phyloP scores from a whole-genome alignment of 2,888 invertebrate species.

The Caenorhabditis virilis region DNA sequence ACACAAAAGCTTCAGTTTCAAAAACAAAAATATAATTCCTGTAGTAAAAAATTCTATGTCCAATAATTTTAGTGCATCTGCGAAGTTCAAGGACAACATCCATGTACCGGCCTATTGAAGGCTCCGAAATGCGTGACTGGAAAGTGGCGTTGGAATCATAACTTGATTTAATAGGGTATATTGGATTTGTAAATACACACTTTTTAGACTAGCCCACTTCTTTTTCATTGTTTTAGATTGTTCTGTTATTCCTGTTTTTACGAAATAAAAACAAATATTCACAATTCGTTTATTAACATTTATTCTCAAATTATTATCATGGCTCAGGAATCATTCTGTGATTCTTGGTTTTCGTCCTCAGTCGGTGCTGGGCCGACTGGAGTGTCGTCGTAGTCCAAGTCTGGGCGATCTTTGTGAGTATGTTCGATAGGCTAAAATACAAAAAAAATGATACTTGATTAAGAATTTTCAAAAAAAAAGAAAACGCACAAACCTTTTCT shows the following conservation, averaged over 20 bases:
- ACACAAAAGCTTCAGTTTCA: too few relatives aligned
- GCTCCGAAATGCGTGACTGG: slow-evolving; percentile 59
- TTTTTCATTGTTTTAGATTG: neutral
- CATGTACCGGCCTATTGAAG: slow-evolving; percentile 60
- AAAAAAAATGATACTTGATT: neutral
- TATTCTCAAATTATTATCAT: neutral
- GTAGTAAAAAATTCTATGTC: too few relatives aligned
- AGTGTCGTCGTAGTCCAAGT: slow-evolving; percentile 60
- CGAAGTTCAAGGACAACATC: slow-evolving; percentile 66
- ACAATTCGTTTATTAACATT: neutral
- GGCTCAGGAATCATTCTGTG: neutral
- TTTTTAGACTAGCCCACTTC: neutral
- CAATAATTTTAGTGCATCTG: slow-evolving; percentile 68
- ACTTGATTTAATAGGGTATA: slow-evolving; percentile 41
- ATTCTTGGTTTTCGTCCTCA: slow-evolving; percentile 1
- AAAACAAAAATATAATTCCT: too few relatives aligned
- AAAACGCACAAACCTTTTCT: slow-evolving; percentile 51
- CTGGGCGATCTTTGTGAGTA: slow-evolving; percentile 54
- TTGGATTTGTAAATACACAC: neutral
- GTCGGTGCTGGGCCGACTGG: slow-evolving; percentile 58
- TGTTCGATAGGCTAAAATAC: slow-evolving; percentile 46
- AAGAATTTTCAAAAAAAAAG: neutral
- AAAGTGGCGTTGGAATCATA: slow-evolving; percentile 63
- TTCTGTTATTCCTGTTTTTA: neutral
- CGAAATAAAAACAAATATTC: too few relatives aligned